phyloP scores from a whole-genome alignment of 2,888 invertebrate genomes.

The Apamea anceps region DNA sequence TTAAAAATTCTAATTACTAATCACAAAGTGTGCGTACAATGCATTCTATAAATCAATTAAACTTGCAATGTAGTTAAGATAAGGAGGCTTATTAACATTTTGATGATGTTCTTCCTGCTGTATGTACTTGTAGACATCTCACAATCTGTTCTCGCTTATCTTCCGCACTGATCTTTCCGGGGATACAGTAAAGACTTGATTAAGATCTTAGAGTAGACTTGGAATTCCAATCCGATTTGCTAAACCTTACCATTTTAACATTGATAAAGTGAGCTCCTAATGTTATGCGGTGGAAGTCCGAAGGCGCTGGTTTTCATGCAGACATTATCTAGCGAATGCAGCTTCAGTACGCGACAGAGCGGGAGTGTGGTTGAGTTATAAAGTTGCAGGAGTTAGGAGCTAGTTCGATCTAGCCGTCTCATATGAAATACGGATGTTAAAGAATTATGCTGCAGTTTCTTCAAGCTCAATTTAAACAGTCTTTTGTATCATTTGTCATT shows the following conservation, averaged over 20 bases:
- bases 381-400: slow-evolving; percentile 5
- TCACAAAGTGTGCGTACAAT: slow-evolving; percentile 1
- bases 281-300: slow-evolving; percentile 13
- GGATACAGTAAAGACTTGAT: not conserved
- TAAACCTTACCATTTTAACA: slow-evolving; percentile 1
- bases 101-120: not conserved
- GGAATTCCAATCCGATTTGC: slow-evolving; percentile 2
- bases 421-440: slow-evolving; percentile 4
- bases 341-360: slow-evolving; percentile 21
- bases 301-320: slow-evolving; percentile 22
- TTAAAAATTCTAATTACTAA: slow-evolving; percentile 22
- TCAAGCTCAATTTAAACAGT: not conserved
- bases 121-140: not conserved
- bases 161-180: slow-evolving; percentile 5
- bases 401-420: slow-evolving; percentile 7
- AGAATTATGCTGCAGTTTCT: slow-evolving; percentile 4
- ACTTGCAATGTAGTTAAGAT: not conserved
- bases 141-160: slow-evolving; percentile 11
- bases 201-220: slow-evolving; percentile 12
- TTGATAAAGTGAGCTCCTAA: slow-evolving; percentile 20
- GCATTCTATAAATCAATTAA: not conserved
- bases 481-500: not conserved
- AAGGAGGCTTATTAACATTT: slow-evolving; percentile 2
- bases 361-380: slow-evolving; percentile 10
- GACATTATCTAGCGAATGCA: slow-evolving; percentile 39